Conservation (phyloP, 2,113 vertebrate genomes). For the Asarcornis scutulata region DNA sequence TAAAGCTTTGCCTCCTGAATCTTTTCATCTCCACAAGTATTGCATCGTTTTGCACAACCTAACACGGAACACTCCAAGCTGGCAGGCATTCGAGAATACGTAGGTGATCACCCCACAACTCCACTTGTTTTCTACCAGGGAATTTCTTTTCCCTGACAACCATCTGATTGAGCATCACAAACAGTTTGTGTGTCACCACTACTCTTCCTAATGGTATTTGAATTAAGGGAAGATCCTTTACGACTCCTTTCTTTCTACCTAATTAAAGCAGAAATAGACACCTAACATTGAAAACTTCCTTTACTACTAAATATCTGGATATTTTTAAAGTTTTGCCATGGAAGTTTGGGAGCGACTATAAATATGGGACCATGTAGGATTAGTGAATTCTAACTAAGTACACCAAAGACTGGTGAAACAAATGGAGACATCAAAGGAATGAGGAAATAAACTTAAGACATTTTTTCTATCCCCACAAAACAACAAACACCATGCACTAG, state of each 20-base stretch:
- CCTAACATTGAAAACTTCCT: neutral
- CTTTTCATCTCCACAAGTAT: neutral
- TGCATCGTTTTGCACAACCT: neutral
- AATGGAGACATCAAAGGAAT: neutral
- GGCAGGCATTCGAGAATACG: neutral
- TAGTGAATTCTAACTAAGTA: neutral
- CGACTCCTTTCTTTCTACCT: neutral
- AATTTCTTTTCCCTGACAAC: neutral
- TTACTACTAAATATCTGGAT: neutral
- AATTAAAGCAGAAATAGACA: neutral
- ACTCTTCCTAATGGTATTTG: neutral
- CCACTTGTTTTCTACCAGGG: neutral
- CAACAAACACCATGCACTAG: neutral
- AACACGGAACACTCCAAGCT: neutral
- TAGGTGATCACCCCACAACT: neutral
- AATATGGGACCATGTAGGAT: fast-evolving
- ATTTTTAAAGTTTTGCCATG: neutral
- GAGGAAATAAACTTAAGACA: neutral
- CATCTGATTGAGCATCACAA: neutral
- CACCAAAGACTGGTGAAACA: neutral
- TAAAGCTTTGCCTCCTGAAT: neutral
- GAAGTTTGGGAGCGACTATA: neutral
- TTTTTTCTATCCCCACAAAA: neutral
- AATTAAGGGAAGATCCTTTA: neutral
- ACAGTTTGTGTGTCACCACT: neutral